A percentile compares a stretch with the other conserved stretches of the same genome.
Evolutionary conservation across 2,888 invertebrate species (phyloP).

Genomic region (Rhagonycha lutea): DNA sequence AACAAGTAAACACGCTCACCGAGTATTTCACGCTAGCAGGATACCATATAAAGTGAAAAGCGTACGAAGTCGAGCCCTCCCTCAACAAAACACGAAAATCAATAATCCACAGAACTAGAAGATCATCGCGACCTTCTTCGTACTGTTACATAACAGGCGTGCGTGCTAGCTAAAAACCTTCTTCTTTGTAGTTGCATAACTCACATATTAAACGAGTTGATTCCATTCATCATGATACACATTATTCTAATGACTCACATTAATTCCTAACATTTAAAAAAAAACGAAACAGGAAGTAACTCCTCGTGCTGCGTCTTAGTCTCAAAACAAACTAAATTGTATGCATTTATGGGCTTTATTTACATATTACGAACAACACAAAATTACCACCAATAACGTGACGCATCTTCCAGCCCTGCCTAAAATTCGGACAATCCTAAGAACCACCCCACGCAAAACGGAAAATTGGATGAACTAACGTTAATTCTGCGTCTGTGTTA

Average conservation of each 20-base stretch:
- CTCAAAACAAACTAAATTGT: neutral
- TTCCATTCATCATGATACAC: neutral
- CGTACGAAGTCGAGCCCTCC: constrained; percentile 5
- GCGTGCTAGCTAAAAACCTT: constrained; percentile 3
- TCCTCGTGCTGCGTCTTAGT: neutral
- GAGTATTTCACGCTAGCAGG: constrained; percentile 17
- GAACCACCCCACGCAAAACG: neutral
- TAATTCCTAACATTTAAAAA: constrained; percentile 10
- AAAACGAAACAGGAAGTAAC: constrained; percentile 5
- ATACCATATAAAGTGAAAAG: constrained; percentile 46
- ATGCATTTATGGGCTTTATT: neutral
- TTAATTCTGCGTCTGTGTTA: neutral
- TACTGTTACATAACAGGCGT: constrained; percentile 15
- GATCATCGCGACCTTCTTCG: constrained; percentile 17
- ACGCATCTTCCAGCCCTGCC: neutral
- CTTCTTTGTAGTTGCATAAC: constrained; percentile 7
- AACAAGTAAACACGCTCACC: neutral
- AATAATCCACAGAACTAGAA: constrained; percentile 11
- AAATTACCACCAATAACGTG: neutral
- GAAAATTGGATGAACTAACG: neutral
- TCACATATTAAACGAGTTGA: neutral
- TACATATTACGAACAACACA: neutral
- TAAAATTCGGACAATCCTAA: neutral
- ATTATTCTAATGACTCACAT: constrained; percentile 12
- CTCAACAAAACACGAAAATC: constrained; percentile 6